Percentiles rank a stretch among this genome's conserved stretches.
Evolutionary conservation across 1,140 invertebrate genomes (phyloP).

Genomic region (Diachasmimorpha longicaudata): DNA sequence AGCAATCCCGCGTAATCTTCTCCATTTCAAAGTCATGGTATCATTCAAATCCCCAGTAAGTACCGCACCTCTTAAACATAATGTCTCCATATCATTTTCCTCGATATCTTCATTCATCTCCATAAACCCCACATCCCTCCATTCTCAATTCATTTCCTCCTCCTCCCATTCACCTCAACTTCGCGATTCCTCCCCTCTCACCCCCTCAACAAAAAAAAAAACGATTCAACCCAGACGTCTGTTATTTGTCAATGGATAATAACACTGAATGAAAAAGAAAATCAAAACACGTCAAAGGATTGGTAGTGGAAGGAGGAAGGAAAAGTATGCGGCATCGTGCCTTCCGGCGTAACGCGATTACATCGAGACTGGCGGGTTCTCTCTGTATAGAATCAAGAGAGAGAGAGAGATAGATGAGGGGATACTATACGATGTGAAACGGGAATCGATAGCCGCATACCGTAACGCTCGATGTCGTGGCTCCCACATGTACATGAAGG

Average conservation of each 20-base stretch:
- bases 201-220: background rate
- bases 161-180: background rate
- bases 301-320: constrained; percentile 12
- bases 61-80: too few relatives aligned
- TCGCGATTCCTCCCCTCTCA: background rate
- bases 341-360: constrained; percentile 49
- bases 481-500: background rate
- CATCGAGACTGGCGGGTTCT: constrained; percentile 29
- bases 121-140: background rate
- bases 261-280: constrained; percentile 2
- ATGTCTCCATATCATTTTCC: background rate
- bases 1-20: too few relatives aligned
- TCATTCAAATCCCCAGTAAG: too few relatives aligned
- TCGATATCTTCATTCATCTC: background rate
- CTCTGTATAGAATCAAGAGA: constrained; percentile 9
- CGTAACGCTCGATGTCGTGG: constrained; percentile 1
- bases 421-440: constrained; percentile 16
- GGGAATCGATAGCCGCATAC: constrained; percentile 43
- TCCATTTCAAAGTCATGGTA: too few relatives aligned
- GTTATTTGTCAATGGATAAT: constrained; percentile 10
- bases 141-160: background rate
- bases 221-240: background rate
- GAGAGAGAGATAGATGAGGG: background rate
- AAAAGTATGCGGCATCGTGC: constrained; percentile 36
- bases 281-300: constrained; percentile 28